These are phyloP conservation scores for Prinia subflava DNA, from an alignment of 2,113 vertebrate genomes.

Conservation along the genomic window DNA sequence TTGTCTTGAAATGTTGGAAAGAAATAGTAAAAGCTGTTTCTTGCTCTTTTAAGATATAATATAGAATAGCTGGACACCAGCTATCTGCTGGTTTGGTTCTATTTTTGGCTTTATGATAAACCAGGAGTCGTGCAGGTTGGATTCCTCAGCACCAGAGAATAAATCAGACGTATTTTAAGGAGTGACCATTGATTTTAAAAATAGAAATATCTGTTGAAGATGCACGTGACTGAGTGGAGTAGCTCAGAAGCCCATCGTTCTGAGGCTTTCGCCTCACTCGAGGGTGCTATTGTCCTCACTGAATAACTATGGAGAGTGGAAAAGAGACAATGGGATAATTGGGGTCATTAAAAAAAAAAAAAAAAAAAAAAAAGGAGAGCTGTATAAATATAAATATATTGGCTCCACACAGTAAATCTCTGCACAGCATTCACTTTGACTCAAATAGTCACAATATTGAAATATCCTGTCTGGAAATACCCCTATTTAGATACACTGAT, in stretches of 20 bases:
- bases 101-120: slow-evolving; percentile 31
- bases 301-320: slow-evolving; percentile 21
- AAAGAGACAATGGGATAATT: slow-evolving; percentile 36
- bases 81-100: not conserved
- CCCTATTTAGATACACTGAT: not conserved
- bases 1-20: slow-evolving; percentile 45
- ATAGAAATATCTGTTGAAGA: slow-evolving; percentile 23
- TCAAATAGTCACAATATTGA: not conserved
- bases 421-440: not conserved
- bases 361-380: not conserved
- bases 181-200: slow-evolving; percentile 53
- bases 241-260: slow-evolving; percentile 6
- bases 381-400: slow-evolving; percentile 1
- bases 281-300: slow-evolving; percentile 49
- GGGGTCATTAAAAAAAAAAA: not conserved
- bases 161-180: not conserved
- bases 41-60: slow-evolving; percentile 2
- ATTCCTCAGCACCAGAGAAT: slow-evolving; percentile 7
- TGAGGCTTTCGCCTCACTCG: not conserved
- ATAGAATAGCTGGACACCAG: not conserved
- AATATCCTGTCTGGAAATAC: not conserved
- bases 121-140: not conserved
- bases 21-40: slow-evolving; percentile 9
- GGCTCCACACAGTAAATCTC: not conserved
- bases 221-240: slow-evolving; percentile 9